Conservation (phyloP, 2,113 vertebrate genomes). For the Corythornis cristatus region DNA sequence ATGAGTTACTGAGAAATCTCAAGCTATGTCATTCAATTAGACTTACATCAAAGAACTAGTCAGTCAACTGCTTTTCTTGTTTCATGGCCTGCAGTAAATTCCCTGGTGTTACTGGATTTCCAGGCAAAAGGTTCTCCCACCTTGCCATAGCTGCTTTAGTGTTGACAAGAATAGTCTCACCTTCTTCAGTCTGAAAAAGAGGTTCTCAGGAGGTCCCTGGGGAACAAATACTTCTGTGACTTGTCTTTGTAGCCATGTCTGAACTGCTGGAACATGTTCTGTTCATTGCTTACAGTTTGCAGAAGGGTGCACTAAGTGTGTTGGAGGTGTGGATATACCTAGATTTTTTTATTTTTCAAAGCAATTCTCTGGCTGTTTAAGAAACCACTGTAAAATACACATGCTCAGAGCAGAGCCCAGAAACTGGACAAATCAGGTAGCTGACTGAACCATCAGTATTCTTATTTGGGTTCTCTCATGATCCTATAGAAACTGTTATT, state of each 20-base stretch:
- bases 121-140: background rate
- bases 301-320: background rate
- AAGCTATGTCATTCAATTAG: background rate
- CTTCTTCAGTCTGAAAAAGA: background rate
- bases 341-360: background rate
- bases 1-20: background rate
- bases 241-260: background rate
- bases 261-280: background rate
- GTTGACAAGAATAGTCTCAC: background rate
- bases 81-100: background rate
- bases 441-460: background rate
- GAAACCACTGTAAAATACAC: background rate
- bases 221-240: background rate
- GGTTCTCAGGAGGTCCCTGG: background rate
- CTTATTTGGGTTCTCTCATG: background rate
- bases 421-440: fast-evolving
- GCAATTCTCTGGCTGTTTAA: background rate
- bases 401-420: background rate
- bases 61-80: background rate
- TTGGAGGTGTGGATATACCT: background rate
- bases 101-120: background rate
- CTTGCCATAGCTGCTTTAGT: background rate
- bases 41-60: background rate
- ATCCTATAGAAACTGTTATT: background rate
- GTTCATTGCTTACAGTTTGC: background rate